These are phyloP conservation scores for Anarhynchus alexandrinus DNA, from an alignment of 2,113 vertebrate genomes.

Conservation along the genomic window DNA sequence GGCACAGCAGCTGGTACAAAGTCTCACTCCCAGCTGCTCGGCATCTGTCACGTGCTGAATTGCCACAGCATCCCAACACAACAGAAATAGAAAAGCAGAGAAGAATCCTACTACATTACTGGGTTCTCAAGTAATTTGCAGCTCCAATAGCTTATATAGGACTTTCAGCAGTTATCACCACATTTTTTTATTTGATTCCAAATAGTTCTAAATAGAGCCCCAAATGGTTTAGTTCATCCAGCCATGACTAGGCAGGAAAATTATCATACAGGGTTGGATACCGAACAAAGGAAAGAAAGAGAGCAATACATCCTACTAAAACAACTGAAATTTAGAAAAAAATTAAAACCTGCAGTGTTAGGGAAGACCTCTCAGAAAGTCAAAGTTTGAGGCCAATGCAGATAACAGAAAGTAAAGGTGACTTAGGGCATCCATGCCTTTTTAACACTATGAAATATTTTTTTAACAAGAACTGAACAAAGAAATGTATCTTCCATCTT, in stretches of 20 bases:
- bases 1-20: neutral
- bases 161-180: neutral
- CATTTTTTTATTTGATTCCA: neutral
- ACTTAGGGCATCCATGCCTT: neutral
- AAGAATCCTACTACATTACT: neutral
- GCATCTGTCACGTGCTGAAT: neutral
- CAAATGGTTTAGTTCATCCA: constrained; percentile 12
- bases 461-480: neutral
- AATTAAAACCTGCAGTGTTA: neutral
- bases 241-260: neutral
- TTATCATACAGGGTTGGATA: neutral
- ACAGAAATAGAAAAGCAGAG: neutral
- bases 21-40: neutral
- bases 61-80: neutral
- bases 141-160: neutral
- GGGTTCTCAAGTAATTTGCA: neutral
- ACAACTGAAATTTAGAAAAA: neutral
- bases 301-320: neutral
- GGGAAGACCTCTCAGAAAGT: neutral
- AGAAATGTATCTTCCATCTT: neutral
- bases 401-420: neutral
- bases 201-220: constrained; percentile 1
- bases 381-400: neutral
- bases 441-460: neutral
- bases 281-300: neutral